These are phyloP conservation scores for Phalanger gymnotis DNA, from an alignment of 2,797 vertebrate species.

Conservation along the genomic window DNA sequence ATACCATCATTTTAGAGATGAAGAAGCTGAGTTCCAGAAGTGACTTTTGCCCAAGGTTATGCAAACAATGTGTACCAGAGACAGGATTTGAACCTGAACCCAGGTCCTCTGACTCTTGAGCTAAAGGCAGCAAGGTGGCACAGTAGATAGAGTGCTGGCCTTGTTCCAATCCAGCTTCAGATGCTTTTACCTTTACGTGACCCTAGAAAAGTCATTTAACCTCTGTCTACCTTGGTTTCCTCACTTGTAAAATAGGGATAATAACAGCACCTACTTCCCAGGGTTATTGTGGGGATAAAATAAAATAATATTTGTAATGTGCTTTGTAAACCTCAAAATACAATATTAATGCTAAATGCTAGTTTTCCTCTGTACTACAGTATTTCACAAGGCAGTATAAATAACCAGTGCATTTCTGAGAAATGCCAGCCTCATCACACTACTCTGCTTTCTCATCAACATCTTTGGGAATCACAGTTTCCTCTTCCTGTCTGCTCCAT, in stretches of 20 bases:
- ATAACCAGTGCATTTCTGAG: not conserved
- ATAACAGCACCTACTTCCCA: not conserved
- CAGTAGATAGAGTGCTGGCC: not conserved
- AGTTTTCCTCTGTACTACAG: not conserved
- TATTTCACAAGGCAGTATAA: not conserved
- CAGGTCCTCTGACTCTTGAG: not conserved
- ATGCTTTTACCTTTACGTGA: not conserved
- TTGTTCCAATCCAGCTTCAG: not conserved
- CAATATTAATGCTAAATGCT: not conserved
- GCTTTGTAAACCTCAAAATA: not conserved
- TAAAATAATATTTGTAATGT: not conserved
- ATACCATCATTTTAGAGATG: not conserved
- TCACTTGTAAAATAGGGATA: not conserved
- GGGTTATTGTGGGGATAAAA: not conserved
- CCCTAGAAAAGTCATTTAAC: not conserved
- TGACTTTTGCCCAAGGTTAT: not conserved
- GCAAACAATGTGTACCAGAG: not conserved
- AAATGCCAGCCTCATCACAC: not conserved
- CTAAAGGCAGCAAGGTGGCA: not conserved
- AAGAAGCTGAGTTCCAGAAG: not conserved
- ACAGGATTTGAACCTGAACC: not conserved
- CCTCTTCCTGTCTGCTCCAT: not conserved
- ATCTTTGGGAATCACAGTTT: not conserved
- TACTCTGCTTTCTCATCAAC: not conserved
- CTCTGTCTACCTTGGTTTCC: not conserved